phyloP scores from a whole-genome alignment of 2,888 invertebrate genomes.

The Leucoma salicis region DNA sequence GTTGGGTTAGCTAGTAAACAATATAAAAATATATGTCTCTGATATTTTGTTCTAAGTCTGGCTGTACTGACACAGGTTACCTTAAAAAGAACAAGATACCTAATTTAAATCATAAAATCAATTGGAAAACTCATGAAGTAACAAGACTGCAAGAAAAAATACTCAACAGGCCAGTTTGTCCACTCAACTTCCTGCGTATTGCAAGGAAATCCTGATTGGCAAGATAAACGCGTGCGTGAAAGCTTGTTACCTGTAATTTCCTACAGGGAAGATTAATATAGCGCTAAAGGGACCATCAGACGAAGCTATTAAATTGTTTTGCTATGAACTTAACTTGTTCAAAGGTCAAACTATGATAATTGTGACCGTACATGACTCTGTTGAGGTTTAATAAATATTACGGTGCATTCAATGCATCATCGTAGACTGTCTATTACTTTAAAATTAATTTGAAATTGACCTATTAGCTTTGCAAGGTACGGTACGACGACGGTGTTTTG shows the following conservation, averaged over 20 bases:
- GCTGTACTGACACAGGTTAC: no score
- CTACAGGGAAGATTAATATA: slow-evolving; percentile 45
- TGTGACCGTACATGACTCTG: slow-evolving; percentile 16
- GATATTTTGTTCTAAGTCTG: no score
- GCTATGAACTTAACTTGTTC: slow-evolving; percentile 41
- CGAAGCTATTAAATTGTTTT: slow-evolving; percentile 36
- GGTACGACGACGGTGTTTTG: neutral
- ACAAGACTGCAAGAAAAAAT: slow-evolving; percentile 47
- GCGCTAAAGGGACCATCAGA: slow-evolving; percentile 43
- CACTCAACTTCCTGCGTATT: slow-evolving; percentile 52
- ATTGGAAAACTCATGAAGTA: slow-evolving; percentile 52
- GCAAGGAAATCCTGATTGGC: slow-evolving; percentile 47
- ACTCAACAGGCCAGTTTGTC: slow-evolving; percentile 54
- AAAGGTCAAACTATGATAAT: slow-evolving; percentile 41
- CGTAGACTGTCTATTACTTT: slow-evolving; percentile 19
- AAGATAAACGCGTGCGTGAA: slow-evolving; percentile 45
- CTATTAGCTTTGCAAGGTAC: slow-evolving; percentile 12
- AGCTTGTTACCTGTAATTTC: slow-evolving; percentile 48
- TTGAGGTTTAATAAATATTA: slow-evolving; percentile 9
- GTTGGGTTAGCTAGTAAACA: no score
- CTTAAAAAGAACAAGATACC: no score
- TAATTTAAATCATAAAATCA: no score
- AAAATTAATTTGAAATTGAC: slow-evolving; percentile 31
- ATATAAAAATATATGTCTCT: no score
- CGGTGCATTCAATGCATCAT: slow-evolving; percentile 12